phyloP scores from a whole-genome alignment of 2,888 invertebrate genomes.

The Asteroscopus sphinx region DNA sequence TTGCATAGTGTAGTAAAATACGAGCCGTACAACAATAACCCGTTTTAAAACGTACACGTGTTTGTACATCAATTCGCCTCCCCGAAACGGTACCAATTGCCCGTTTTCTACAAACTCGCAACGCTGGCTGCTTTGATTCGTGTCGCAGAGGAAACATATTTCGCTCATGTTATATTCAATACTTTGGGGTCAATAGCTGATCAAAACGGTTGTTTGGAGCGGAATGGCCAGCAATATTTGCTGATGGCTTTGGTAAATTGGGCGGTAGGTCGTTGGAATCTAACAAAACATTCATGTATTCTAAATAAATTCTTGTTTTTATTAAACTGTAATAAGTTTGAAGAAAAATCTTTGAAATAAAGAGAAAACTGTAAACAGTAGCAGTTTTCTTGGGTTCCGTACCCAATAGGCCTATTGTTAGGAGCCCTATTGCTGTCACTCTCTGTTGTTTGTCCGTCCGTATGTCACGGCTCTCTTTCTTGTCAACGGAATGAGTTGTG shows the following conservation, averaged over 20 bases:
- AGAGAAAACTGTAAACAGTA: too few species aligned
- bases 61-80: conserved; percentile 40
- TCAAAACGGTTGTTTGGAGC: conserved; percentile 43
- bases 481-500: too few species aligned
- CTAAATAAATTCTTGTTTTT: neutral
- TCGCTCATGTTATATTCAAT: conserved; percentile 56
- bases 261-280: conserved; percentile 1
- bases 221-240: conserved; percentile 35
- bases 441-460: too few species aligned
- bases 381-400: too few species aligned
- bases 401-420: too few species aligned
- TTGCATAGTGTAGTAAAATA: conserved; percentile 49
- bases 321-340: too few species aligned
- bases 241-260: conserved; percentile 45
- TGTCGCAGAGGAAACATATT: conserved; percentile 45
- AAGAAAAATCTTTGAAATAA: too few species aligned
- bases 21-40: conserved; percentile 42
- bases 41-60: conserved; percentile 30
- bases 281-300: conserved; percentile 5
- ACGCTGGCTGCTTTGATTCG: conserved; percentile 38
- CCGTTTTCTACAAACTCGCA: conserved; percentile 31
- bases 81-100: conserved; percentile 23
- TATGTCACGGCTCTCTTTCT: too few species aligned
- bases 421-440: too few species aligned
- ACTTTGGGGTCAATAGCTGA: conserved; percentile 54